Evolutionary conservation across 2,888 invertebrate genomes (phyloP), one percentile per base, ranked within the genome.

Genomic region (Stenichneumon culpator): DNA sequence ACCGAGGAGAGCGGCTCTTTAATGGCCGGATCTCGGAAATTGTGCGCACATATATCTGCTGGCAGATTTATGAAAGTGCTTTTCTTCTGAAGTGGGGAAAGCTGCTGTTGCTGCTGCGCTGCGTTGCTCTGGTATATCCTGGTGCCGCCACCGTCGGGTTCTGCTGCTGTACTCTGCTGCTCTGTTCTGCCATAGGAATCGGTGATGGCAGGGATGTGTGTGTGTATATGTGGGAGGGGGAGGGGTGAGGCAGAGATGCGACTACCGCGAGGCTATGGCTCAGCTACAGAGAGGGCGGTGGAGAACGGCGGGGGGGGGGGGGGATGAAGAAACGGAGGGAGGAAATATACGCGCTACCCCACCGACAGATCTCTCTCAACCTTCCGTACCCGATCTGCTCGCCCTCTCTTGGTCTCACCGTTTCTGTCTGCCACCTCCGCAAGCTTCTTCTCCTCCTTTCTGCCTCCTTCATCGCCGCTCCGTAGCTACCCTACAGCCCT

Each of bases 11-110:
- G 93, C 93, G 95, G 96, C 96, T 96, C 96, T 96, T 96, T 97
- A 97, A 97, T 97, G 97, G 97, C 97, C 97, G 97, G 97, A 97
- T 97, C 97, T 97, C 96, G 97, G 97, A 97, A 97, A 97, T 97
- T 97, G 97, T 97, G 97, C 97, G 96, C 97, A 96, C 97, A 97
- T 97, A 97, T 97, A 97, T 97, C 97, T 97, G 96, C 95, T 95
- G 95, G 96, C 97, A 97, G 97, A 97, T 97, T 97, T 97, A 97
- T 97, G 97, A 97, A 97, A 97, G 97, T 96, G 96, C 97, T 95
- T 95, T 95, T 95, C 95, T 95, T 94, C 94, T 93, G 93, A 94
- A 94, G 93, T 94, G 93, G 94, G 93, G 94, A 94, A 94, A 93
- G 94, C 93, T 92, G 92, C 90, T 89, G 89, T 89, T 90, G 86